phyloP scores from a whole-genome alignment of 2,888 invertebrate species.

The Lasioglossum leucozonium region DNA sequence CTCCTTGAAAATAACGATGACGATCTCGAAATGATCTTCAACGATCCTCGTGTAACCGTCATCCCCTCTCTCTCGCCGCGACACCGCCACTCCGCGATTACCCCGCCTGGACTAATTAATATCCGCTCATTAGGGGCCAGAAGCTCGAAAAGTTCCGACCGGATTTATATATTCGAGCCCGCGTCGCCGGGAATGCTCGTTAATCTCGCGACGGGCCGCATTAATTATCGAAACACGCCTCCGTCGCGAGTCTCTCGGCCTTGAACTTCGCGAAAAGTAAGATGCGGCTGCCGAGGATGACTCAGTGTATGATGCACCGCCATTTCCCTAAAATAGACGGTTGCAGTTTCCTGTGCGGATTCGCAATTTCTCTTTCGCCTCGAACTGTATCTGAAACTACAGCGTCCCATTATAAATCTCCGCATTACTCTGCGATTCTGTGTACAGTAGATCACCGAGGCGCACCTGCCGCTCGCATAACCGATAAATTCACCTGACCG shows the following conservation, averaged over 20 bases:
- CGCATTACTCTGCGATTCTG: neutral
- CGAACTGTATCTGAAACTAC: neutral
- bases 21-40: neutral
- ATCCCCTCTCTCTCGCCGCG: too few species aligned
- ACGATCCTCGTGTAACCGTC: neutral
- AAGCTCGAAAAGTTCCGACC: constrained; percentile 20
- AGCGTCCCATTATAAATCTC: neutral
- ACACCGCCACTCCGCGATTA: neutral
- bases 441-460: neutral
- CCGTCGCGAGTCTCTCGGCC: neutral
- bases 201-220: constrained; percentile 24
- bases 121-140: constrained; percentile 23
- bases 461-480: neutral
- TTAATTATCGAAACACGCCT: constrained; percentile 23
- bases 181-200: constrained; percentile 24
- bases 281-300: neutral
- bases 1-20: neutral
- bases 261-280: constrained; percentile 2
- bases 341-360: neutral
- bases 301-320: neutral
- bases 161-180: constrained; percentile 19
- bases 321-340: neutral
- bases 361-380: neutral
- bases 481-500: neutral
- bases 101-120: constrained; percentile 47